Conservation (phyloP, 2,797 vertebrate species). For the Cichlasoma orientale region DNA sequence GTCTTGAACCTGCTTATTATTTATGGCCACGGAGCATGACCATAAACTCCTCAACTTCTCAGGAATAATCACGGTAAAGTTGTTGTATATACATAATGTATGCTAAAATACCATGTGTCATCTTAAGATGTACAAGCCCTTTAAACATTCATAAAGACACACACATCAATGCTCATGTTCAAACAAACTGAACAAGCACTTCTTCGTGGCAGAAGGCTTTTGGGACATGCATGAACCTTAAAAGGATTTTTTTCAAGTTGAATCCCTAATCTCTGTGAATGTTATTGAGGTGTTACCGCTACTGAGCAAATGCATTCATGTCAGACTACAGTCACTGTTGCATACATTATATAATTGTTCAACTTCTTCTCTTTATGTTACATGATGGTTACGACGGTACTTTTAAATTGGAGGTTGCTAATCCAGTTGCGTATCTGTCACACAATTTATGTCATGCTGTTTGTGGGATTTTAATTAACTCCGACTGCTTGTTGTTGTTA, state of each 20-base stretch:
- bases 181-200: constrained; percentile 47
- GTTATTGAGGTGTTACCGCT: neutral
- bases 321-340: neutral
- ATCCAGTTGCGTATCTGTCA: neutral
- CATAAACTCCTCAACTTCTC: constrained; percentile 53
- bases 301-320: neutral
- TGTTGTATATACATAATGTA: constrained; percentile 18
- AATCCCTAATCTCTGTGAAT: neutral
- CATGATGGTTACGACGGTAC: neutral
- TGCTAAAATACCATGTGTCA: constrained; percentile 25
- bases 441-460: neutral
- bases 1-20: constrained; percentile 42
- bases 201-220: neutral
- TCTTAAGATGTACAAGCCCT: constrained; percentile 28
- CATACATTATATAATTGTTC: neutral
- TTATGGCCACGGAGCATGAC: constrained; percentile 48
- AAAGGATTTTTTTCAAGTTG: constrained; percentile 15
- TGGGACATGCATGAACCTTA: constrained; percentile 15
- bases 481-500: neutral
- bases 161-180: constrained; percentile 27
- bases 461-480: neutral
- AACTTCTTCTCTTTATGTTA: neutral
- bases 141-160: constrained; percentile 50
- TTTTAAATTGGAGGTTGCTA: neutral
- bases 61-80: constrained; percentile 44